Evolutionary conservation across 1,140 invertebrate species (phyloP), one percentile per base, ranked within the genome.

Genomic region (Drosophila mayri): DNA sequence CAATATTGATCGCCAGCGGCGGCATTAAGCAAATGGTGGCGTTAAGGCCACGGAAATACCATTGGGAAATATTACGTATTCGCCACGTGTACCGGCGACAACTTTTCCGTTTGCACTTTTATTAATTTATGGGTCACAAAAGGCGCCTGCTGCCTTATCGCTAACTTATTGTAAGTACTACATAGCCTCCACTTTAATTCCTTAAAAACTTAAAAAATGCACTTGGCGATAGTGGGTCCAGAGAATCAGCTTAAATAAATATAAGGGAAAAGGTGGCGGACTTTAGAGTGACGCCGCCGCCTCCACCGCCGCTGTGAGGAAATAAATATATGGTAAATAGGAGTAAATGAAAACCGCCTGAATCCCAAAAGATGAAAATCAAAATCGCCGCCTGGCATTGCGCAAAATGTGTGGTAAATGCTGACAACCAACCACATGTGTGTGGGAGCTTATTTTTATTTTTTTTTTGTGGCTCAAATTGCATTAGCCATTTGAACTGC

Each of bases 341-440:
- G 73, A 88, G 80, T 72, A 88, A 88, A 88, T 84, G 76, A 68
- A 82, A 79, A 77, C 61, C 72, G 57, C 49, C 61, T 30, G 35
- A 68, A 30, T 52, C 60, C 32, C 54, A 60, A 61, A 76, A 78
- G 74, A 78, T 78, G 75, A 71, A 78, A 78, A 78, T 66, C 64
- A 78, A 77, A 77, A 68, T 77, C 57, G 50, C 64, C 74, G 75
- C 74, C 22, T 28, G 38, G 32, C 40, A 50, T 87, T 75, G 84
- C 84, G 64, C 81, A 84, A 90, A 77, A 77, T 83, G 63, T 83
- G 84, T 64, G 84, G 79, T 82, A 84, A 87, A 84, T 88, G 74
- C 74, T 88, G 76, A 84, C 62, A 44, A 49, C 35, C 58, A 55
- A 54, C 73, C 64, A 61, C 37, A 55, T 25, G 22, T 41, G 58